Percentiles rank a stretch among this genome's conserved stretches.
Evolutionary conservation across 2,888 invertebrate genomes (phyloP).

Genomic region (Craniophora ligustri): DNA sequence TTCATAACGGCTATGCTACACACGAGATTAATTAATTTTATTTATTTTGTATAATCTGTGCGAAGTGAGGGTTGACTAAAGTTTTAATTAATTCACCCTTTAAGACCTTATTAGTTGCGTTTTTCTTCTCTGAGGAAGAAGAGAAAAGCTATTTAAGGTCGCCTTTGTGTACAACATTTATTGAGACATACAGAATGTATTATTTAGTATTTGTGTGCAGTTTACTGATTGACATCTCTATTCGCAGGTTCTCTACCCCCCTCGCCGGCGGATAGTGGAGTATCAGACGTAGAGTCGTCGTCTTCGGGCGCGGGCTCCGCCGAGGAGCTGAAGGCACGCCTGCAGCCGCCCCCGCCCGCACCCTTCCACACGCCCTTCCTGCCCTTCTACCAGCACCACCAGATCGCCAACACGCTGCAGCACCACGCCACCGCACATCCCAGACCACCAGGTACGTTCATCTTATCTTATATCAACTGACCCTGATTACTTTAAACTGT

Average conservation of each 20-base stretch:
- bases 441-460: constrained; percentile 78
- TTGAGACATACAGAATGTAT: no score
- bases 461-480: neutral
- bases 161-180: no score
- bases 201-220: no score
- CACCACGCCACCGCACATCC: constrained; percentile 86
- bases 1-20: constrained; percentile 44
- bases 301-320: constrained; percentile 93
- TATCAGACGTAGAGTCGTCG: constrained; percentile 98
- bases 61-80: neutral
- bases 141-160: no score
- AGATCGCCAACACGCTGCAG: constrained; percentile 84
- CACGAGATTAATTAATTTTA: constrained; percentile 20
- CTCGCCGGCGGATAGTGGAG: constrained; percentile 98
- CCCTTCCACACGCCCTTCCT: constrained; percentile 89
- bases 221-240: constrained; percentile 10
- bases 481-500: no score
- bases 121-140: neutral
- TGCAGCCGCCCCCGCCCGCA: constrained; percentile 91
- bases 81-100: neutral
- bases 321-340: constrained; percentile 95
- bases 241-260: constrained; percentile 96
- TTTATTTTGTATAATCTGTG: constrained; percentile 15
- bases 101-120: neutral
- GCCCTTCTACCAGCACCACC: constrained; percentile 91